A percentile compares a stretch with the other conserved stretches of the same genome.
phyloP scores from a whole-genome alignment of 2,113 vertebrate genomes.

The Solea solea region DNA sequence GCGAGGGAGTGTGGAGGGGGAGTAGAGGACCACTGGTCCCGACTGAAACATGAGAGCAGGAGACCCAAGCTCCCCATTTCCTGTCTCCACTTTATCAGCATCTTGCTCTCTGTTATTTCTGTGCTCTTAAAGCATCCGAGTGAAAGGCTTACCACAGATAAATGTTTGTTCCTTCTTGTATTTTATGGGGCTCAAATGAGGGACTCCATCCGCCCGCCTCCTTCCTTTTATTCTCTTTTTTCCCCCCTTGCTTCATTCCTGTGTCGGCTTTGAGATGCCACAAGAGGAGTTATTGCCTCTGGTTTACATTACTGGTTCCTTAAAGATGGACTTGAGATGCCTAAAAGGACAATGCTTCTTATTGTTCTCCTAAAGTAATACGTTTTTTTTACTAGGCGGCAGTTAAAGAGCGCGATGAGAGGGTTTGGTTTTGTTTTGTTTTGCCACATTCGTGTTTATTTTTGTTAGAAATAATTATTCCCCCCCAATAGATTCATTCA shows the following conservation, averaged over 20 bases:
- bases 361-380: constrained; percentile 66
- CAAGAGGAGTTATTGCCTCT: constrained; percentile 77
- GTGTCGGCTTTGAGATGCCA: constrained; percentile 74
- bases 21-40: constrained; percentile 49
- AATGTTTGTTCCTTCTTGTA: constrained; percentile 80
- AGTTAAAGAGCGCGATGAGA: constrained; percentile 18
- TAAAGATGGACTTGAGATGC: constrained; percentile 66
- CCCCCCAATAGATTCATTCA: constrained; percentile 15
- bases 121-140: constrained; percentile 69
- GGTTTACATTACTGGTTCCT: constrained; percentile 80
- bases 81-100: constrained; percentile 82
- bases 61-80: constrained; percentile 75
- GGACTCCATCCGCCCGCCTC: constrained; percentile 52
- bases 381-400: constrained; percentile 54
- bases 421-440: constrained; percentile 3
- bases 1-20: not conserved
- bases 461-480: constrained; percentile 40
- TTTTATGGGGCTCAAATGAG: constrained; percentile 81
- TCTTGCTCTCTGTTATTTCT: constrained; percentile 75
- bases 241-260: constrained; percentile 46
- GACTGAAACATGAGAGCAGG: constrained; percentile 74
- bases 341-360: constrained; percentile 71
- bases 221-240: not conserved
- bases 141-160: constrained; percentile 79
- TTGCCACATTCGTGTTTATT: constrained; percentile 18